Base-by-base conservation (phyloP, 2,113 vertebrate species). In the Rattus rattus region DNA sequence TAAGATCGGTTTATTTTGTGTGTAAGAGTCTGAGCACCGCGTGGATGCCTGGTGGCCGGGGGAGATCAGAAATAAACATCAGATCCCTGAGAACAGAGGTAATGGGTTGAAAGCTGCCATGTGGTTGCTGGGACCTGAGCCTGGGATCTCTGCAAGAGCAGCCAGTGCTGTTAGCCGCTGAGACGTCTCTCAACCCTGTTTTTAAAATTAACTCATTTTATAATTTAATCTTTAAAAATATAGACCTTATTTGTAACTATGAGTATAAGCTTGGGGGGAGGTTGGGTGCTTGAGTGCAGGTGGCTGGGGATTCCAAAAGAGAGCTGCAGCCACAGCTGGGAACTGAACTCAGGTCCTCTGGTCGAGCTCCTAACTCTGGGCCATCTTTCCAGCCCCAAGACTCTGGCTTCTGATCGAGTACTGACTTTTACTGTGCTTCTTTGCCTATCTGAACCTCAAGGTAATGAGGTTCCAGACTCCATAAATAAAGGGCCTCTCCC, bases 381-480 rank as follows among this genome's bases (percentile, higher is more conserved):
- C 30, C 28, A 24, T 52, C 84, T 22, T 49, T 20, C 28, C 54
- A 4, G 8, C 54, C 56, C 28, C 28, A 0, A 49, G 33, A n/a
- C 76, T n/a, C 76, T 0, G 20, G 39, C 59, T 39, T 52, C 70
- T 7, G 20, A 63, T 56, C 36, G 47, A 76, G 65, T 30, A 6
- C 43, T 17, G 28, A 2, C 52, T 54, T 43, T 47, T 61, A 24
- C 52, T 86, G 19, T 49, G 81, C 65, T 86, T 43, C 72, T 90
- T 56, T 43, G 54, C 75, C 26, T 22, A 2, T 73, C 56, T 92
- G n/a, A 84, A 49, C 13, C 17, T 59, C 43, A 10, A 17, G 52
- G 36, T 63, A 70, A 92, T 36, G 19, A 90, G 90, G 69, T 89
- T 91, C 59, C 19, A 16, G 86, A 16, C 89, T 87, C 79, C 47